Conservation (phyloP, 1,140 invertebrate genomes). For the Micrasema longulum region DNA sequence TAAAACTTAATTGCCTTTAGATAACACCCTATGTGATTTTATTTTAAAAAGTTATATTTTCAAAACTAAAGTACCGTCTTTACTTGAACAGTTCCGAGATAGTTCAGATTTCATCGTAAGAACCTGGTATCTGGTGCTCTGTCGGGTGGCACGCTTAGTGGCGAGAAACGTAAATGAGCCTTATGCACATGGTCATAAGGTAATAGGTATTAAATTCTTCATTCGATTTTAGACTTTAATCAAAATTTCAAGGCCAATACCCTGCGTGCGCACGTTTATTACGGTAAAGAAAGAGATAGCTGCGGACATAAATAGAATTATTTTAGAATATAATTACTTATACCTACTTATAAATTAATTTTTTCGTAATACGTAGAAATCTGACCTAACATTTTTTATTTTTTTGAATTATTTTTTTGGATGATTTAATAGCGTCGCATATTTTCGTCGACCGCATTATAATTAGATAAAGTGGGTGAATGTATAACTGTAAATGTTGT, state of each 20-base stretch:
- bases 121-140: slow-evolving; percentile 36
- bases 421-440: no score
- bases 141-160: slow-evolving; percentile 24
- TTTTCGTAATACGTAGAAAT: no score
- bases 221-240: slow-evolving; percentile 43
- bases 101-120: slow-evolving; percentile 43
- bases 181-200: slow-evolving; percentile 40
- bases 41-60: slow-evolving; percentile 42
- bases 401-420: no score
- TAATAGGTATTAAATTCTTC: slow-evolving; percentile 42
- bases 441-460: no score
- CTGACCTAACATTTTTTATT: no score
- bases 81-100: slow-evolving; percentile 28
- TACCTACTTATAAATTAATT: not conserved
- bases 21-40: no score
- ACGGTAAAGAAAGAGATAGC: slow-evolving; percentile 42
- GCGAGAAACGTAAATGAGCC: slow-evolving; percentile 36
- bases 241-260: slow-evolving; percentile 43
- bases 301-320: slow-evolving; percentile 46
- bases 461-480: no score
- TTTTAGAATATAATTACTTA: slow-evolving; percentile 40
- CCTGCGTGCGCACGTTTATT: slow-evolving; percentile 47
- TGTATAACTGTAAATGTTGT: no score
- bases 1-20: no score
- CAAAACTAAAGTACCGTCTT: slow-evolving; percentile 37